phyloP scores from a whole-genome alignment of 2,888 invertebrate species.

The Nemoura dubitans region DNA sequence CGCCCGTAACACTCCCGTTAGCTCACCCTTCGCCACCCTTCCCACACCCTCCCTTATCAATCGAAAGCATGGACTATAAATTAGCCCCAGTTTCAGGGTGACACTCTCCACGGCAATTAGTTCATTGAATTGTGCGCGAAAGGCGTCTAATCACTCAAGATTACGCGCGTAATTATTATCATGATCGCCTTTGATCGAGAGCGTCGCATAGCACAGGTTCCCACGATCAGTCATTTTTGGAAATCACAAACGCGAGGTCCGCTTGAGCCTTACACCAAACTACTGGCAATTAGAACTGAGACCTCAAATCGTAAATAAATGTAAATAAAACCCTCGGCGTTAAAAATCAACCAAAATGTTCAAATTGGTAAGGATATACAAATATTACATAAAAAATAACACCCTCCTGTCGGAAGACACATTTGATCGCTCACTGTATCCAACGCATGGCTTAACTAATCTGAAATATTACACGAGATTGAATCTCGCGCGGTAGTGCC shows the following conservation, averaged over 20 bases:
- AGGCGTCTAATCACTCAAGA: slow-evolving; percentile 21
- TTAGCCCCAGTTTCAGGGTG: slow-evolving; percentile 21
- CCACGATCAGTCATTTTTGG: background rate
- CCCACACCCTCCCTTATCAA: background rate
- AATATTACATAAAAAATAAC: background rate
- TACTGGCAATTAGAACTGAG: no score
- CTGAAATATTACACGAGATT: slow-evolving; percentile 4
- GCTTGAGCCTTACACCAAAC: no score
- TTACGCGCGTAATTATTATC: slow-evolving; percentile 7
- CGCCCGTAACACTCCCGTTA: slow-evolving; percentile 26
- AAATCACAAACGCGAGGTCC: no score
- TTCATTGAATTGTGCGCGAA: slow-evolving; percentile 9
- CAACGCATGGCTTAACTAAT: background rate
- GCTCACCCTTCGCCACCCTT: slow-evolving; percentile 2
- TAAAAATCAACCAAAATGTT: no score
- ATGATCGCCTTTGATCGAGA: background rate
- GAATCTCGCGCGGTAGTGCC: slow-evolving; percentile 9
- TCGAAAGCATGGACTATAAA: slow-evolving; percentile 7
- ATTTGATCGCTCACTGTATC: background rate
- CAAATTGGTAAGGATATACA: no score
- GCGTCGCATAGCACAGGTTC: background rate
- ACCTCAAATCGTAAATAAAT: no score
- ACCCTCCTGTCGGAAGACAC: background rate
- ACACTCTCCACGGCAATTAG: slow-evolving; percentile 8
- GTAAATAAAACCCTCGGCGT: no score